Base-by-base conservation (phyloP, 2,888 invertebrate genomes). In the Alloplasta piceator region DNA sequence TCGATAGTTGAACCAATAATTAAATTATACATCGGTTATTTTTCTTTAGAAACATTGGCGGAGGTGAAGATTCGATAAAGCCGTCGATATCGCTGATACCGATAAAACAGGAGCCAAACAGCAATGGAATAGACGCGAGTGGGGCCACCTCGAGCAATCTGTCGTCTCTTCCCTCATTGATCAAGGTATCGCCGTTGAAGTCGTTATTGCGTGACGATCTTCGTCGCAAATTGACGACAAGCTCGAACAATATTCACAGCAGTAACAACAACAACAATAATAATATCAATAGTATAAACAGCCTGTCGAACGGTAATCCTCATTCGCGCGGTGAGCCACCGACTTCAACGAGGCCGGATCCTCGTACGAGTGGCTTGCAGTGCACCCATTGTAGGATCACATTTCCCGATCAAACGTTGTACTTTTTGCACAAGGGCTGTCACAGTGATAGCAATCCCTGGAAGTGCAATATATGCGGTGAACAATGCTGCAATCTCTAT, bases 381-480 rank as follows among this genome's bases (percentile, higher is more conserved):
- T 98, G 98, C 93, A 94, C 96, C 36, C 98, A 97, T 93, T 99
- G 99, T 93, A 96, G 97, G 87, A 98, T 99, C 89, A 92, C 92
- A 10, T 99, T 98, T 93, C 98, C 98, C 48, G 98, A 99, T 93
- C 97, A 98, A 90, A 99, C 98, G 0, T 94, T 99, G 76, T 98
- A 98, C 93, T 98, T 98, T 93, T 94, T 99, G 85, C 99, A 99
- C 94, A 98, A 98, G 93, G 98, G 98, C 86, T 98, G 99, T 92
- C 99, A 99, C 93, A 98, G 98, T 87, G 98, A 98, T 91, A 97
- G 97, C 86, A 98, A 98, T 93, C 98, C 99, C 0, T 99, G 96
- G 96, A 98, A 98, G 93, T 98, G 98, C 93, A 99, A 99, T 93
- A 97, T 99, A 87, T 99, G 99, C 92, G 98, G 98, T 64, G 97